Percentiles rank a stretch among this genome's conserved stretches.
These are phyloP conservation scores for Orchesella flavescens DNA, from an alignment of 2,888 invertebrate species.

Conservation along the genomic window DNA sequence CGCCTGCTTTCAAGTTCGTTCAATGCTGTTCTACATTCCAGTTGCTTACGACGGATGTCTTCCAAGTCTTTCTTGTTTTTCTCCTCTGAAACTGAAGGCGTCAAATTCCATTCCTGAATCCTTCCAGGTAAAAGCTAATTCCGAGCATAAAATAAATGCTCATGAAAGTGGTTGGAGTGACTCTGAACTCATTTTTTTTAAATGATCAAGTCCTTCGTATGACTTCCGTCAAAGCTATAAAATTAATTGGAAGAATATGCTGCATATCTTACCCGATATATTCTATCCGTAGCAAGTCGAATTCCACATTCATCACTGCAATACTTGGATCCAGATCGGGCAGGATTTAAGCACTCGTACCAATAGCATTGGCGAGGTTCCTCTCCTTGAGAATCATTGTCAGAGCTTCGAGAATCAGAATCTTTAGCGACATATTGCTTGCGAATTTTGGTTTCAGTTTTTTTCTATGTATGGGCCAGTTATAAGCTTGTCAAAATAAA, in stretches of 20 bases:
- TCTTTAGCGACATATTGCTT: slow-evolving; percentile 54
- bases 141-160: neutral
- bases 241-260: neutral
- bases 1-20: slow-evolving; percentile 87
- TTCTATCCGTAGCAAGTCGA: slow-evolving; percentile 87
- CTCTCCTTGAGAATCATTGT: slow-evolving; percentile 72
- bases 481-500: neutral
- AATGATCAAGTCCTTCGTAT: too few relatives aligned
- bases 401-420: slow-evolving; percentile 74
- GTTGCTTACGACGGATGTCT: slow-evolving; percentile 84
- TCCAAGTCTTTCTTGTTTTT: slow-evolving; percentile 79
- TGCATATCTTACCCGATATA: slow-evolving; percentile 80
- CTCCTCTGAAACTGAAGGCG: slow-evolving; percentile 89
- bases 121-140: slow-evolving; percentile 86
- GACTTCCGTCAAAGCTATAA: neutral
- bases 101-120: slow-evolving; percentile 93
- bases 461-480: slow-evolving; percentile 46
- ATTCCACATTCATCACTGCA: slow-evolving; percentile 94
- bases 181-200: too few relatives aligned
- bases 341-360: slow-evolving; percentile 87
- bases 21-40: slow-evolving; percentile 84
- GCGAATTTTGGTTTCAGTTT: slow-evolving; percentile 35
- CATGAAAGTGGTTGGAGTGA: too few relatives aligned
- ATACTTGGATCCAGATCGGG: slow-evolving; percentile 89
- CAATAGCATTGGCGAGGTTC: slow-evolving; percentile 84